These are phyloP conservation scores for Atrina japonica DNA, from an alignment of 2,888 invertebrate genomes.

Conservation along the genomic window DNA sequence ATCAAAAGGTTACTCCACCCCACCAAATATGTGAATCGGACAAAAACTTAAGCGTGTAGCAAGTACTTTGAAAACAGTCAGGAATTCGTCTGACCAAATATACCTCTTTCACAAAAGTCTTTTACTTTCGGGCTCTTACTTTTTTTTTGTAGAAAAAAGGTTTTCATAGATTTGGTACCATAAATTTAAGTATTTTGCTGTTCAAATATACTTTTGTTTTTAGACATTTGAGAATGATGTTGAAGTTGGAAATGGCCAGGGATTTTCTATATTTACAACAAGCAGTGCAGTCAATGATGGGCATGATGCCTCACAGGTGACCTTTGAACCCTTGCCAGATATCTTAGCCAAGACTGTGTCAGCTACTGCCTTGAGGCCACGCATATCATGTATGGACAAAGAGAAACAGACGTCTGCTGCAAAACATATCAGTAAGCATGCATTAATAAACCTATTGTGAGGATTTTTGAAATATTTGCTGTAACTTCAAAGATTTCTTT, in stretches of 20 bases:
- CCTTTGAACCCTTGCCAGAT: constrained; percentile 78
- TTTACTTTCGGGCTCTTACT: not conserved
- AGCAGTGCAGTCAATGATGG: constrained; percentile 44
- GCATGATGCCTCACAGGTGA: constrained; percentile 46
- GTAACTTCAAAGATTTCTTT: not conserved
- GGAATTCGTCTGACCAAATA: too few species aligned
- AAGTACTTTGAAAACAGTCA: too few species aligned
- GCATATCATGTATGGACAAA: constrained; percentile 64
- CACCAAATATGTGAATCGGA: too few species aligned
- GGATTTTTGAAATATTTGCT: not conserved
- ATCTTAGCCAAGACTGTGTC: constrained; percentile 66
- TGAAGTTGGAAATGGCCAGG: constrained; percentile 49
- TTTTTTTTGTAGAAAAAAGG: not conserved
- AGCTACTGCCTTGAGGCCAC: constrained; percentile 63
- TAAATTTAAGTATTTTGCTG: too few species aligned
- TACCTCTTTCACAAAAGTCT: too few species aligned
- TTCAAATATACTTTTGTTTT: constrained; percentile 2
- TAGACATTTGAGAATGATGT: constrained; percentile 62
- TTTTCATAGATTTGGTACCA: too few species aligned
- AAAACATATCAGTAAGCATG: constrained; percentile 66
- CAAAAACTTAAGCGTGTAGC: too few species aligned
- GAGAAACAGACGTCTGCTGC: constrained; percentile 60
- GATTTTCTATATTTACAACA: constrained; percentile 51
- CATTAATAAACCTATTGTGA: not conserved
- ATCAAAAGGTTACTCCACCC: too few species aligned